Evolutionary conservation across 2,888 invertebrate genomes (phyloP), one percentile per base, ranked within the genome.

Genomic region (Zelleria hepariella): DNA sequence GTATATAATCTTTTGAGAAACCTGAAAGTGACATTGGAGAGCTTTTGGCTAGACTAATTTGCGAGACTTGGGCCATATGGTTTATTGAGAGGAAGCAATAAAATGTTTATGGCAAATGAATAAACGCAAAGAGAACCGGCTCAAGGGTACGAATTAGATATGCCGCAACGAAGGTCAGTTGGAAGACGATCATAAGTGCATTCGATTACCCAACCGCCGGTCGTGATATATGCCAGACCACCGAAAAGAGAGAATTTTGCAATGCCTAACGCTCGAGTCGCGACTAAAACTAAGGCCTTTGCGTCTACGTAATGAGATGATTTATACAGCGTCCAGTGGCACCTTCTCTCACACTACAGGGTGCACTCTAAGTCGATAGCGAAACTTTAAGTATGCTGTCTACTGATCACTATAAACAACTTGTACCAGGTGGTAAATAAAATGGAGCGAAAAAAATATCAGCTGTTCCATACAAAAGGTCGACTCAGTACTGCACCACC

Each of bases 131-230:
- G 74, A 80, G 73, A 79, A 72, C 67, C 65, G 68, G 79, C 68
- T 74, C 84, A 84, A 83, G 85, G 85, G 68, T 73, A 65, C 67
- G 69, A 65, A 65, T 72, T 62, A 68, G 68, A 75, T 73, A 68
- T 68, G 75, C 69, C 67, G 64, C 63, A 67, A 61, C 64, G 70
- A 78, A 79, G 75, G 78, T 74, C 72, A 69, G 56, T 49, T 60
- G 60, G 58, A 61, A 55, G 27, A 20, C 8, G 18, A 27, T 55
- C 27, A 64, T 71, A 70, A 76, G 72, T 75, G 77, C 75, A 74
- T 66, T 62, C 62, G 65, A 66, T 71, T 66, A 71, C 55, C 20
- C 27, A 53, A 15, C 51, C 51, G 8, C 20, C 4, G 32, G 5
- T 8, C 20, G 15, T 62, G 61, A 71, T 71, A 65, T 10, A 60